Percentiles rank a stretch among this genome's conserved stretches.
Conservation (phyloP, 2,888 invertebrate genomes). For the Noctua comes region DNA sequence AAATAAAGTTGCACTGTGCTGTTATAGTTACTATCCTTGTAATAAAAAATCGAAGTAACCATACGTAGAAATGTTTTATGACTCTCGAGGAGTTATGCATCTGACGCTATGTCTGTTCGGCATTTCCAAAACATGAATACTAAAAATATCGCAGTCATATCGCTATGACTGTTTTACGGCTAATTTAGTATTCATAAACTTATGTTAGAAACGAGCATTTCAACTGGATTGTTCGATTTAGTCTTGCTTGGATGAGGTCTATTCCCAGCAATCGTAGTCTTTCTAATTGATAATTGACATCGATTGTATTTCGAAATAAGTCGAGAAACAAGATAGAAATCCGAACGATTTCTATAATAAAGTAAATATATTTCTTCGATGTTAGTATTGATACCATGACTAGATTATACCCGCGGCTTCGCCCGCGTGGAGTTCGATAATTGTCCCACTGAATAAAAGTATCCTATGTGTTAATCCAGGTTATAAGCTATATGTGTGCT, state of each 20-base stretch:
- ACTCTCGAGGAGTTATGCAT: background rate
- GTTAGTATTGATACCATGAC: too few relatives aligned
- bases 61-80: slow-evolving; percentile 19
- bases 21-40: background rate
- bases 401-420: too few relatives aligned
- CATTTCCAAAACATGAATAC: slow-evolving; percentile 1
- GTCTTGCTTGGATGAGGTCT: background rate
- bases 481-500: too few relatives aligned
- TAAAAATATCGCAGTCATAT: background rate
- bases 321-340: background rate
- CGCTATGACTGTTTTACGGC: background rate
- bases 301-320: background rate
- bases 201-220: background rate
- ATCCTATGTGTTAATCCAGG: too few relatives aligned
- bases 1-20: background rate
- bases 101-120: slow-evolving; percentile 1
- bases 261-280: background rate
- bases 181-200: background rate
- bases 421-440: too few relatives aligned
- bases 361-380: background rate
- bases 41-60: background rate
- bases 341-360: background rate
- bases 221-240: background rate
- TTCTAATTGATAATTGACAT: background rate
- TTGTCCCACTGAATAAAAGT: too few relatives aligned